Conservation (phyloP, 92 coral and sea anemone genomes). For the Diadumene lineata region DNA sequence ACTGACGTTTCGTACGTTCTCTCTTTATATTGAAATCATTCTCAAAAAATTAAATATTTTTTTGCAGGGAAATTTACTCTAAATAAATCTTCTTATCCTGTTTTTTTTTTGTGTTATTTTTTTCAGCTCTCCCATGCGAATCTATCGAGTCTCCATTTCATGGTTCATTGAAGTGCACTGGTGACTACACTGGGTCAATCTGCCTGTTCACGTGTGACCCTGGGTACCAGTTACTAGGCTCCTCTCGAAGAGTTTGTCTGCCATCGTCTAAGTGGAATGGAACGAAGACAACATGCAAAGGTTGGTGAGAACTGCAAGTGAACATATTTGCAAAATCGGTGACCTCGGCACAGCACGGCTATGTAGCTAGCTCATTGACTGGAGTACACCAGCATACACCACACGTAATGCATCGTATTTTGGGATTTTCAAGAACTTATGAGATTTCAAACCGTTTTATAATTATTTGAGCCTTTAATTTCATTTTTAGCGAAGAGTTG, state of each 20-base stretch:
- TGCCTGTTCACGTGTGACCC: constrained; percentile 40
- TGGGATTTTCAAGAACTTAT: not conserved
- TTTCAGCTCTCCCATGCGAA: constrained; percentile 45
- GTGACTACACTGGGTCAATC: constrained; percentile 20
- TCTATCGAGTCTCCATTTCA: constrained; percentile 20
- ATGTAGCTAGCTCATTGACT: too few relatives aligned
- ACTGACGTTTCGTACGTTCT: too few relatives aligned
- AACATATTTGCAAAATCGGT: not conserved
- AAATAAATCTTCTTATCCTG: not conserved
- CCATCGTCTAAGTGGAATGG: constrained; percentile 45
- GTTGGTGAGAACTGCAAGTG: not conserved
- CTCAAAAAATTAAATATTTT: too few relatives aligned
- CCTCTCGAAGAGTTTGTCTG: constrained; percentile 21
- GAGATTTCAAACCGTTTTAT: not conserved
- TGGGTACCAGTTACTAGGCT: constrained; percentile 34
- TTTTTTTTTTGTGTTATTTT: not conserved
- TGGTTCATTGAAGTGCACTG: constrained; percentile 32
- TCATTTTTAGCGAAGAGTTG: constrained; percentile 26
- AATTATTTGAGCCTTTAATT: not conserved
- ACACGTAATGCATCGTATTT: not conserved
- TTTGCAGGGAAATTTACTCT: too few relatives aligned
- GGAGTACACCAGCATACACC: too few relatives aligned
- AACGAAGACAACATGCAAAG: constrained; percentile 24
- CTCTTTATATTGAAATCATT: too few relatives aligned
- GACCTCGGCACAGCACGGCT: not conserved